These are phyloP conservation scores for Atlantisia rogersi DNA, from an alignment of 2,113 vertebrate species.

Conservation along the genomic window DNA sequence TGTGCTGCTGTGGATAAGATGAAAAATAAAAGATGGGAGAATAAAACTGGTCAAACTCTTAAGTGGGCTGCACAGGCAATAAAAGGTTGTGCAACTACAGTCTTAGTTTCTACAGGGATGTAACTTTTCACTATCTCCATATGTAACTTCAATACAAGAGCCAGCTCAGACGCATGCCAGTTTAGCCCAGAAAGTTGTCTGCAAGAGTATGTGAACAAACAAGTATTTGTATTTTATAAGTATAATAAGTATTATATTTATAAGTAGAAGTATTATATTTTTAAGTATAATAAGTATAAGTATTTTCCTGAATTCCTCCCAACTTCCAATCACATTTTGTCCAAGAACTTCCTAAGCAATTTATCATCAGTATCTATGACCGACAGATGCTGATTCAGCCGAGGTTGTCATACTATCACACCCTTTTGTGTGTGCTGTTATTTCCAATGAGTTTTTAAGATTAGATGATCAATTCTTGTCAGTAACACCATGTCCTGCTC, in stretches of 20 bases:
- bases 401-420: neutral
- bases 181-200: neutral
- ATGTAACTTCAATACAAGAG: neutral
- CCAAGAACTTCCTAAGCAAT: neutral
- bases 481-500: neutral
- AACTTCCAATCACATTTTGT: neutral
- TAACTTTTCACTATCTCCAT: too few relatives aligned
- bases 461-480: neutral
- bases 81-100: neutral
- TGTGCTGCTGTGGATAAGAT: neutral
- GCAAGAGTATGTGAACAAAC: neutral
- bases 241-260: too few relatives aligned
- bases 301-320: neutral
- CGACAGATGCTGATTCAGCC: neutral
- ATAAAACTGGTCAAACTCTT: neutral
- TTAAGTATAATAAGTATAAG: too few relatives aligned
- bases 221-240: fast-evolving
- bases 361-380: neutral
- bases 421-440: neutral
- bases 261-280: too few relatives aligned
- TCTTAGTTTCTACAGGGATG: too few relatives aligned
- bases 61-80: neutral
- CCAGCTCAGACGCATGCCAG: fast-evolving
- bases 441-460: neutral
- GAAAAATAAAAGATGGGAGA: neutral